Base-by-base conservation (phyloP, 2,888 invertebrate genomes). In the Noctua fimbriata region DNA sequence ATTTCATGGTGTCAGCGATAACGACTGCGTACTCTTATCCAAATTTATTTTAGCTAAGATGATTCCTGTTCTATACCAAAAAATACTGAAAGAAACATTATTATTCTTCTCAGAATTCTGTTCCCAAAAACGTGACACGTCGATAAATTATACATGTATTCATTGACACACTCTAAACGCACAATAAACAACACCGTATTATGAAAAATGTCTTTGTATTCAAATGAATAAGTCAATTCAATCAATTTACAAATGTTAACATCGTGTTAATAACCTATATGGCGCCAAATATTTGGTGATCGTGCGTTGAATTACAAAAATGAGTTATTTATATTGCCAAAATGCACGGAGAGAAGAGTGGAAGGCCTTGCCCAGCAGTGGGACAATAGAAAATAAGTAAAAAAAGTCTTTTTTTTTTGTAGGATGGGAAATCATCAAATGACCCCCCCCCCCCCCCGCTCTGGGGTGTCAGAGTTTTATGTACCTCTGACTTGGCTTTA, bases 171-270 rank as follows among this genome's bases (percentile, higher is more conserved):
- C 47, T 63, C n/a, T 49, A 16, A 69, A 76, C 81, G 55, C 47
- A 60, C 65, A 65, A 76, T 63, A 72, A 55, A 72, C n/a, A 60
- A 52, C 44, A n/a, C 14, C n/a, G n/a, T 71, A 36, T 69, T 69
- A 41, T 28, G n/a, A 60, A 66, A 65, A 18, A 69, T 60, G 49
- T 67, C 82, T 78, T 86, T 86, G 86, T 86, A 86, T 86, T 79
- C 63, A 79, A 86, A 82, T 82, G 14, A 66, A 36, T 44, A 44
- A 44, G 5, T 44, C 44, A 67, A 44, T 55, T 69, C 44, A 71
- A 58, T 69, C 24, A 65, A 76, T 78, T 73, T 67, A 14, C 69
- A 69, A 74, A 81, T 70, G 16, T 18, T 67, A 66, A 28, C 32
- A 65, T 16, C 10, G 24, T 36, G 14, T 28, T 44, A 18, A 44